Conservation (phyloP, 2,797 vertebrate species). For the Lithobates pipiens region DNA sequence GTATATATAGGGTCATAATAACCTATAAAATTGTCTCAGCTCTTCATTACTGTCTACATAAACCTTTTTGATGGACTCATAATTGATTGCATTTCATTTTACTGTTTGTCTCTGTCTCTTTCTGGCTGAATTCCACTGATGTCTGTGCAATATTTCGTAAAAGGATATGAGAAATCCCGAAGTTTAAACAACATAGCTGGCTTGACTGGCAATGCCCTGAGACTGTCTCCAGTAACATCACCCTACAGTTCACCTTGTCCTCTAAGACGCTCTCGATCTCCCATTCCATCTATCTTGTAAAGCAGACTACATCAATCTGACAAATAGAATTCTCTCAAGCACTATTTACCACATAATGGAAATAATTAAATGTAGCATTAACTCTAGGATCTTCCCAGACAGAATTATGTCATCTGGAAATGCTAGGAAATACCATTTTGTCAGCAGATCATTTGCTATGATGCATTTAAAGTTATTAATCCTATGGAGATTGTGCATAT, state of each 20-base stretch:
- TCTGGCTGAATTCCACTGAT: slow-evolving; percentile 86
- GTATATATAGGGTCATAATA: slow-evolving; percentile 43
- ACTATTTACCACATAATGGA: slow-evolving; percentile 70
- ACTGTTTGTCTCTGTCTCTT: slow-evolving; percentile 85
- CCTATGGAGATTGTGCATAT: slow-evolving; percentile 71
- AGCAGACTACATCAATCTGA: slow-evolving; percentile 73
- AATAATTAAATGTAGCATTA: slow-evolving; percentile 74
- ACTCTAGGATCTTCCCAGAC: slow-evolving; percentile 69
- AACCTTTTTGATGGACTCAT: slow-evolving; percentile 64
- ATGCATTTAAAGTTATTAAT: slow-evolving; percentile 69
- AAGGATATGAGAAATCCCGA: slow-evolving; percentile 96
- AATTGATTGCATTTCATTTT: slow-evolving; percentile 75
- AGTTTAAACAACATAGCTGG: slow-evolving; percentile 97
- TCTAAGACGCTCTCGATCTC: slow-evolving; percentile 90
- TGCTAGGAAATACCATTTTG: slow-evolving; percentile 71
- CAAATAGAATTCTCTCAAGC: slow-evolving; percentile 71
- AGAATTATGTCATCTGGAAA: slow-evolving; percentile 70
- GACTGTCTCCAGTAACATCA: slow-evolving; percentile 91
- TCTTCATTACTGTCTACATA: slow-evolving; percentile 69
- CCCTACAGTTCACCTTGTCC: slow-evolving; percentile 94
- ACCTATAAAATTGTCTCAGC: slow-evolving; percentile 65
- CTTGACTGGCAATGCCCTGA: slow-evolving; percentile 89
- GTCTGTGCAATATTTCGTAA: slow-evolving; percentile 85
- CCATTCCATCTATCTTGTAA: slow-evolving; percentile 93
- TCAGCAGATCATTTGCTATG: slow-evolving; percentile 71